A percentile compares a stretch with the other conserved stretches of the same genome.
These are phyloP conservation scores for Ciconia nigra DNA, from an alignment of 2,797 vertebrate genomes.

Conservation along the genomic window DNA sequence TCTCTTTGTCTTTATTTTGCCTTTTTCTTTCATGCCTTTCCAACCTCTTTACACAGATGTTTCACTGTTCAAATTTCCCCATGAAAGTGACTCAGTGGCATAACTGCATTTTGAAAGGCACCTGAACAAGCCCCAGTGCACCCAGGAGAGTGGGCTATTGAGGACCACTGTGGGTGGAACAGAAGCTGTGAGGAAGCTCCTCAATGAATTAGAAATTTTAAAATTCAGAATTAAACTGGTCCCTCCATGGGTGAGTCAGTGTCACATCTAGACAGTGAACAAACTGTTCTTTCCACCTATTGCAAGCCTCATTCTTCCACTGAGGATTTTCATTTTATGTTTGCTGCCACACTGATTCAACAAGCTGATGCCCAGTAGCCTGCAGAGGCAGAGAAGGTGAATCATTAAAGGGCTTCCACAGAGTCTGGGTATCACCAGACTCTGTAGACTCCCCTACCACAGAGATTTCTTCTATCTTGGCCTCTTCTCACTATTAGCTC, in stretches of 20 bases:
- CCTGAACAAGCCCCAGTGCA: not conserved
- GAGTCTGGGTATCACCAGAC: not conserved
- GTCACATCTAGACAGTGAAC: not conserved
- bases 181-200: not conserved
- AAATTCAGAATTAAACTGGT: not conserved
- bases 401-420: not conserved
- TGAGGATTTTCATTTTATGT: not conserved
- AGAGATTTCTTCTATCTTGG: not conserved
- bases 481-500: not conserved
- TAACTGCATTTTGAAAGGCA: not conserved
- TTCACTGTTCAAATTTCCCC: not conserved
- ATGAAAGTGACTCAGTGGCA: not conserved
- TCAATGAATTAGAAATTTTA: not conserved
- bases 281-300: not conserved
- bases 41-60: not conserved
- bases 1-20: not conserved
- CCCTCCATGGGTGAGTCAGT: not conserved
- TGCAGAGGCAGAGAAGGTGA: not conserved
- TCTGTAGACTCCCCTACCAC: not conserved
- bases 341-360: not conserved
- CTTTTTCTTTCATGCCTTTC: not conserved
- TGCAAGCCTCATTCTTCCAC: not conserved
- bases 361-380: not conserved
- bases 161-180: not conserved
- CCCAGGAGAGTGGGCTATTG: not conserved